These are phyloP conservation scores for Microchrysa polita DNA, from an alignment of 2,888 invertebrate species.

Conservation along the genomic window DNA sequence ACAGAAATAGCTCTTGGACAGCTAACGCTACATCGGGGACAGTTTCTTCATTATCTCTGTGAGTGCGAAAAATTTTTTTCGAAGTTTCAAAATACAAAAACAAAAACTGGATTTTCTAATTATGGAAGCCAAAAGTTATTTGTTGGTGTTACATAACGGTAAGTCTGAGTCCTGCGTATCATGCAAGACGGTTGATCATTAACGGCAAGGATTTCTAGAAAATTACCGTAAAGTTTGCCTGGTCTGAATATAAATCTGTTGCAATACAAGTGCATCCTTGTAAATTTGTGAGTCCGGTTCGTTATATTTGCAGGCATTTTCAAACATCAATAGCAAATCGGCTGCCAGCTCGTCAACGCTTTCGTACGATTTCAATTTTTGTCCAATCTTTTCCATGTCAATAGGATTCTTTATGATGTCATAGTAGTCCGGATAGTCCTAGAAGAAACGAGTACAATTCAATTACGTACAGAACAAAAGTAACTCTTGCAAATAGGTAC, in stretches of 20 bases:
- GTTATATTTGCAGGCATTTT: conserved; percentile 97
- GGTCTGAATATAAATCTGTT: conserved; percentile 90
- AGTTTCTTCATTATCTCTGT: conserved; percentile 79
- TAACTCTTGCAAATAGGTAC: too few relatives aligned
- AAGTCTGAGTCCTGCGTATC: too few relatives aligned
- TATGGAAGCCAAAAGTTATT: too few relatives aligned
- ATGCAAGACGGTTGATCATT: too few relatives aligned
- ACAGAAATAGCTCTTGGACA: conserved; percentile 89
- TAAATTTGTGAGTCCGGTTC: conserved; percentile 98
- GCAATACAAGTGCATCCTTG: conserved; percentile 93
- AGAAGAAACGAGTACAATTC: conserved; percentile 52
- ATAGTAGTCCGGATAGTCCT: conserved; percentile 97
- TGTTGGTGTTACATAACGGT: too few relatives aligned
- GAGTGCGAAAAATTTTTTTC: not conserved
- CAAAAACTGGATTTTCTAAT: too few relatives aligned
- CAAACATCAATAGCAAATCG: conserved; percentile 93
- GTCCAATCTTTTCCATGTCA: conserved; percentile 93
- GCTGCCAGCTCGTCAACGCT: conserved; percentile 86
- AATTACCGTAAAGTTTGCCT: conserved; percentile 81
- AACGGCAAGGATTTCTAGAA: not conserved
- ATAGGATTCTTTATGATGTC: conserved; percentile 96
- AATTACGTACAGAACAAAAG: too few relatives aligned
- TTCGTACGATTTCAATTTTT: conserved; percentile 83
- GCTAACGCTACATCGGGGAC: conserved; percentile 90
- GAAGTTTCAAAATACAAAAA: conserved; percentile 28